Conservation (phyloP, 1,140 invertebrate species). For the Calliphora vicina region DNA sequence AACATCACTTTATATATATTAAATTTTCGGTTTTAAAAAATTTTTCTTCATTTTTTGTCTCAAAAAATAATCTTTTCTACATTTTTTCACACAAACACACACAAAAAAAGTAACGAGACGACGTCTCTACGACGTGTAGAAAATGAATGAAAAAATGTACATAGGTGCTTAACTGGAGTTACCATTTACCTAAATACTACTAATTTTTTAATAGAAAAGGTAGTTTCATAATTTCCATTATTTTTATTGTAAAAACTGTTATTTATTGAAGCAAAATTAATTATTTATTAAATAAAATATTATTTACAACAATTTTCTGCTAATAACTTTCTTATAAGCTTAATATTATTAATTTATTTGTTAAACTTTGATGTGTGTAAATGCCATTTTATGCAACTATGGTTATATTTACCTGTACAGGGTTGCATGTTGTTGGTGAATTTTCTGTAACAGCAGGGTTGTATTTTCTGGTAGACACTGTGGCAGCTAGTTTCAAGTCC, state of each 20-base stretch:
- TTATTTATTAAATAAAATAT: no score
- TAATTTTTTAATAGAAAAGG: no score
- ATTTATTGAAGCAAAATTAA: no score
- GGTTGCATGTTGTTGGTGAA: background rate
- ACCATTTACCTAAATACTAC: background rate
- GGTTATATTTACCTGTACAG: background rate
- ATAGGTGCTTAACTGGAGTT: background rate
- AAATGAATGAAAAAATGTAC: background rate
- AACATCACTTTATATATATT: background rate
- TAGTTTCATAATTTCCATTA: no score
- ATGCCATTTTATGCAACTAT: background rate
- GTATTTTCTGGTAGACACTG: background rate
- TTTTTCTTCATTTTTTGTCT: background rate
- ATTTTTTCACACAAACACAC: background rate
- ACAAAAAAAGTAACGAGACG: background rate
- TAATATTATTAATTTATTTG: no score
- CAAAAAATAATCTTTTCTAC: background rate
- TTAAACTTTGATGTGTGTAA: no score
- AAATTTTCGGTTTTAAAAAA: background rate
- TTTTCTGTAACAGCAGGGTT: background rate
- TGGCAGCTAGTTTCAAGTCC: no score
- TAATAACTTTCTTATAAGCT: no score
- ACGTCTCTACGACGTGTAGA: background rate
- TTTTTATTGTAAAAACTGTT: no score
- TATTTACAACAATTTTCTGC: no score